Conservation (phyloP, 2,113 vertebrate genomes). For the Myanophis thanlyinensis region DNA sequence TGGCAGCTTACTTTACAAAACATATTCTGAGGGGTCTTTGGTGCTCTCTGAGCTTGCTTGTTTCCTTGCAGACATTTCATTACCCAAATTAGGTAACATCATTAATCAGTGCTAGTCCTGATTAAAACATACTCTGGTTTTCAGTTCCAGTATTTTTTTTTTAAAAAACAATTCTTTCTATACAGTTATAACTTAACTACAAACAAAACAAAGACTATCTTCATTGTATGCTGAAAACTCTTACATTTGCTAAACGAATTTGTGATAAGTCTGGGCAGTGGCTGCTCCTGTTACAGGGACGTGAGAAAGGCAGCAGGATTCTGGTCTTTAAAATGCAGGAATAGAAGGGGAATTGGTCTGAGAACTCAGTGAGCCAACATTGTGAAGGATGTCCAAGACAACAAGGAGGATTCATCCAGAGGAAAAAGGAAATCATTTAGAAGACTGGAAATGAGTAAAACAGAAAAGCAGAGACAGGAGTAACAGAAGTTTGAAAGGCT, state of each 20-base stretch:
- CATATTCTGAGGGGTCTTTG: not conserved
- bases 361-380: not conserved
- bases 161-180: not conserved
- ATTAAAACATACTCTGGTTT: not conserved
- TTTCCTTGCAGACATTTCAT: not conserved
- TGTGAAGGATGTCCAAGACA: not conserved
- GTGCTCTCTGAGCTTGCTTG: not conserved
- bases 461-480: not conserved
- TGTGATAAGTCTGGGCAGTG: not conserved
- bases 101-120: not conserved
- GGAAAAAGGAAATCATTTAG: not conserved
- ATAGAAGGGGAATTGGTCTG: not conserved
- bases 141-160: not conserved
- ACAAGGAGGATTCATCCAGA: not conserved
- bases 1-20: not conserved
- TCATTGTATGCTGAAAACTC: not conserved
- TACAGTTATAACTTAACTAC: not conserved
- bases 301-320: not conserved
- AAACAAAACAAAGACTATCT: not conserved
- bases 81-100: not conserved
- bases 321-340: not conserved
- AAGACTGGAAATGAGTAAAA: not conserved
- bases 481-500: not conserved
- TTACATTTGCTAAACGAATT: not conserved
- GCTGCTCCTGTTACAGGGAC: not conserved